Evolutionary conservation across 2,797 vertebrate genomes (phyloP).

Genomic region (Perodicticus potto): DNA sequence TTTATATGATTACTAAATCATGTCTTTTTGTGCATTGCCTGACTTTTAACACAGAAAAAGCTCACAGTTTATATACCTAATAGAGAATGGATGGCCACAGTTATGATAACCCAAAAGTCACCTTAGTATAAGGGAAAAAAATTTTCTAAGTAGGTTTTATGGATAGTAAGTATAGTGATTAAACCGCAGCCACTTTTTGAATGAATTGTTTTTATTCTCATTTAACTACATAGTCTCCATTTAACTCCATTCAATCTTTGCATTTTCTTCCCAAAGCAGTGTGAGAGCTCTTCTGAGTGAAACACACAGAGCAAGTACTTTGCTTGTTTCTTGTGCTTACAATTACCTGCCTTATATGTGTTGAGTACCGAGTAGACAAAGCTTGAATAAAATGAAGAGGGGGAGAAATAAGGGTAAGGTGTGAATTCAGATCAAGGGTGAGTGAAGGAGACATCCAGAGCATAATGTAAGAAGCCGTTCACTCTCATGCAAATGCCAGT

Average conservation of each 20-base stretch:
- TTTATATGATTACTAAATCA: neutral
- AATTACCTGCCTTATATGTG: slow-evolving; percentile 42
- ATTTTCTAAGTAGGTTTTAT: neutral
- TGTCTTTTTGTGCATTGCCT: neutral
- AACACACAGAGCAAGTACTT: fast-evolving
- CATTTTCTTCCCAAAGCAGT: neutral
- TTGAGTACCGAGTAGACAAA: slow-evolving; percentile 3
- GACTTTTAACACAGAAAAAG: neutral
- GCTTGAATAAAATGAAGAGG: neutral
- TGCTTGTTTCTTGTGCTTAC: neutral
- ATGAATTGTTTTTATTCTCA: slow-evolving; percentile 3
- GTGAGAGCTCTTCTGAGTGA: neutral
- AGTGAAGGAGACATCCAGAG: neutral
- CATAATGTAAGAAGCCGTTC: neutral
- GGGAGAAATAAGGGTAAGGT: neutral
- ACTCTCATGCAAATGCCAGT: neutral
- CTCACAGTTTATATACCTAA: neutral
- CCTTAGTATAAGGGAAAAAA: neutral
- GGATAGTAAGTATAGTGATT: neutral
- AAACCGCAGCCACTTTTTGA: neutral
- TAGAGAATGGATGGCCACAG: neutral
- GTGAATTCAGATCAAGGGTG: neutral
- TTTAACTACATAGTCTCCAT: neutral
- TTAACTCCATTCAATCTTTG: slow-evolving; percentile 27
- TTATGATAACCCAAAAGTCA: neutral